Base-by-base conservation (phyloP, 2,888 invertebrate genomes). In the Ophonus ardosiacus region DNA sequence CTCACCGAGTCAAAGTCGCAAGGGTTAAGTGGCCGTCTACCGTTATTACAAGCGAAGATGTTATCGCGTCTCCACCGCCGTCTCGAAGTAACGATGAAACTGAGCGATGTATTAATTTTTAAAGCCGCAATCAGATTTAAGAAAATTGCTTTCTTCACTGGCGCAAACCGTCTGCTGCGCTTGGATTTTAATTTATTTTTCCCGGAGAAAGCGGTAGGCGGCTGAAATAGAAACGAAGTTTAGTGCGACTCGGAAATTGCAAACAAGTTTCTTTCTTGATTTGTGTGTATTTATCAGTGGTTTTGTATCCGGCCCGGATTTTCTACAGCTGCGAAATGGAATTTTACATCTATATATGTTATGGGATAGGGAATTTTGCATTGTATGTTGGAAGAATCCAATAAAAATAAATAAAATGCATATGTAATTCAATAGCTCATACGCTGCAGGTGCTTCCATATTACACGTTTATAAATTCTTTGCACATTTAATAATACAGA, bases 121-220 rank as follows among this genome's bases (percentile, higher is more conserved):
- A 85, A 85, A 80, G 57, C 85, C 79, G 85, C 85, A 85, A 85
- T 85, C 85, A 85, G 85, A 85, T 85, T 85, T 85, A 85, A 79
- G 85, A 85, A 85, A 80, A 85, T 85, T 85, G 85, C 85, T 85
- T 85, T 85, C 85, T 85, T 80, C 85, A 71, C 85, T 84, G 84
- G 84, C 85, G 79, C 40, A 59, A 21, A 80, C 80, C 85, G 85
- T 80, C 71, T 85, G 85, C 57, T 59, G 80, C 61, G 31, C 80
- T 80, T 18, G 61, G 61, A 80, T 85, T 85, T 85, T 85, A 85
- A 85, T 85, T 85, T 85, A 85, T 85, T 85, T 85, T 68, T 85
- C 57, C 57, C 38, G 38, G 15, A 17, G 78, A 84, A 76, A 76
- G 40, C 76, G 38, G 71, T 56, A 83, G 74, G 61, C 74, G 61